Conservation (phyloP, 2,888 invertebrate genomes). For the Dermolepida albohirtum region DNA sequence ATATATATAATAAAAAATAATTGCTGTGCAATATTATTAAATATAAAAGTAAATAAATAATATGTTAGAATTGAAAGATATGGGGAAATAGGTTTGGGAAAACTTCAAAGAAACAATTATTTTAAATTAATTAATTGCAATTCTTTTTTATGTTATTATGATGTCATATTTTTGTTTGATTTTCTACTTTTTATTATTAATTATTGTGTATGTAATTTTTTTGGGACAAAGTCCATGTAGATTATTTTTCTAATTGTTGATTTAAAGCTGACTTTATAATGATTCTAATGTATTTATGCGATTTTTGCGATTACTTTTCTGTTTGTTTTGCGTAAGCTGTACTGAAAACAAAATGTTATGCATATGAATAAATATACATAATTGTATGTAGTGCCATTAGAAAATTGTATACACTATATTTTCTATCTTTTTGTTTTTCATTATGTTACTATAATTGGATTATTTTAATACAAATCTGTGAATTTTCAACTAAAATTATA, state of each 20-base stretch:
- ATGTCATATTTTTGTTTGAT: conserved; percentile 8
- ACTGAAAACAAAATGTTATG: too few species aligned
- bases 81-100: conserved; percentile 12
- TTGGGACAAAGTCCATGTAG: conserved; percentile 20
- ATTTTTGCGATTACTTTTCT: neutral
- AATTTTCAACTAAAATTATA: too few species aligned
- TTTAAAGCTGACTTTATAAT: neutral
- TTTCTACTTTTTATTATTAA: conserved; percentile 4
- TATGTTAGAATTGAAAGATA: conserved; percentile 7
- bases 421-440: too few species aligned
- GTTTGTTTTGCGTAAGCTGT: too few species aligned
- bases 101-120: conserved; percentile 21
- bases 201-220: neutral
- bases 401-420: too few species aligned
- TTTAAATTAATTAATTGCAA: conserved; percentile 4
- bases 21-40: conserved; percentile 44
- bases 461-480: too few species aligned
- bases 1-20: conserved; percentile 22
- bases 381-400: too few species aligned
- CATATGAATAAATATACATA: too few species aligned
- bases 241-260: conserved; percentile 4
- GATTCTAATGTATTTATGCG: neutral
- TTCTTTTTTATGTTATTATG: conserved; percentile 8
- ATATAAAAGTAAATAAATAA: neutral
- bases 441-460: too few species aligned